Evolutionary conservation across 1,140 invertebrate genomes (phyloP).

Genomic region (Conopomorpha cramerella): DNA sequence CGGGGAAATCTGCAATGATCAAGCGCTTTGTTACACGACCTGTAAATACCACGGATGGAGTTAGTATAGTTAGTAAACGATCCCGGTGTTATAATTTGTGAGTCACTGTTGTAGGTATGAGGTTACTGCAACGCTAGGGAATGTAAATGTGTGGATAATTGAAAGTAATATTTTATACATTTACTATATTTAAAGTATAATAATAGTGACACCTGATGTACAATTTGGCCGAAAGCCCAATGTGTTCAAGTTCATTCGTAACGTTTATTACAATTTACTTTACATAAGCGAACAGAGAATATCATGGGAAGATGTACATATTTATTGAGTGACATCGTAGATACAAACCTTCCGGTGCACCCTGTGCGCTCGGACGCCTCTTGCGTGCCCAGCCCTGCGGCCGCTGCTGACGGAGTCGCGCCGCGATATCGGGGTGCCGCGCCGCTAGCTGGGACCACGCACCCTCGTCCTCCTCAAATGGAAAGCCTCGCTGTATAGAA

Average conservation of each 20-base stretch:
- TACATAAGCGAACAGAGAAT: no score
- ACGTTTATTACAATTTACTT: no score
- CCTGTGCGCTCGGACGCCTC: slow-evolving; percentile 52
- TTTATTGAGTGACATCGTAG: no score
- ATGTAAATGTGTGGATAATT: no score
- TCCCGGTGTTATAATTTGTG: background rate
- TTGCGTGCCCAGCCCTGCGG: slow-evolving; percentile 62
- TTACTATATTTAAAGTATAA: no score
- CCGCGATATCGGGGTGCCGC: slow-evolving; percentile 56
- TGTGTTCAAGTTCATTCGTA: no score
- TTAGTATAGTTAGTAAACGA: slow-evolving; percentile 3
- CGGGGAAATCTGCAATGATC: slow-evolving; percentile 45
- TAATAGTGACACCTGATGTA: no score
- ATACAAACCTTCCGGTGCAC: no score
- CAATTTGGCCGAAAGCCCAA: no score
- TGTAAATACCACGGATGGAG: slow-evolving; percentile 14
- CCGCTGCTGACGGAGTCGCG: slow-evolving; percentile 53
- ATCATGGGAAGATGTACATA: no score
- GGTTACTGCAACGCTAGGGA: no score
- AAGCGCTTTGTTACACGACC: slow-evolving; percentile 32
- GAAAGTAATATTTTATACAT: no score
- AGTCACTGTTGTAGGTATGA: background rate
- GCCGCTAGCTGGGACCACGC: slow-evolving; percentile 52
- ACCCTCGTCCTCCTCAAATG: slow-evolving; percentile 64
- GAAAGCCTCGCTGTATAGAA: slow-evolving; percentile 66